A percentile compares a stretch with the other conserved stretches of the same genome.
Conservation (phyloP, 2,888 invertebrate species). For the Cataglyphis albicans region DNA sequence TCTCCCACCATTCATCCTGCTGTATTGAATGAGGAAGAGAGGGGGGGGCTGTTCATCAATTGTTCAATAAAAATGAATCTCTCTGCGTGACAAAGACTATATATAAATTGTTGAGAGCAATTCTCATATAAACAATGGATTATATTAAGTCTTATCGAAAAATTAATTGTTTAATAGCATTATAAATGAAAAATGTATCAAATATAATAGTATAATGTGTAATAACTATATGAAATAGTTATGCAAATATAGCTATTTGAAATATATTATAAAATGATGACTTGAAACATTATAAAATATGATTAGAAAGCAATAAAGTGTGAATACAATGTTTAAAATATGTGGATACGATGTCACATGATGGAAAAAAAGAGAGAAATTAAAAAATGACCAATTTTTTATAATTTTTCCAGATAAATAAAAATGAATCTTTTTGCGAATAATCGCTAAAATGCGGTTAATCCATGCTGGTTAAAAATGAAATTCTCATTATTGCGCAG, state of each 20-base stretch:
- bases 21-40: constrained; percentile 39
- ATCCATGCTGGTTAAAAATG: constrained; percentile 2
- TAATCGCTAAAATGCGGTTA: not conserved
- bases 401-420: not conserved
- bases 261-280: not conserved
- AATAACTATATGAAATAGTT: constrained; percentile 1
- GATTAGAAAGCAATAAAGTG: not conserved
- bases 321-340: not conserved
- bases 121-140: not conserved
- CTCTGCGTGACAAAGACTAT: not conserved
- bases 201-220: not conserved
- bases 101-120: not conserved
- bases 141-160: not conserved
- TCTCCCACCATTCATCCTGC: constrained; percentile 58
- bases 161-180: not conserved
- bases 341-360: not conserved
- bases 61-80: constrained; percentile 57
- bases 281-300: not conserved
- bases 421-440: not conserved
- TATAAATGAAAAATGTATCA: not conserved
- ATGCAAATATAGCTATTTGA: not conserved
- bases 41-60: constrained; percentile 56
- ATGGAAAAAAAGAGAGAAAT: not conserved
- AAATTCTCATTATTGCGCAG: constrained; percentile 16
- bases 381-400: not conserved